phyloP scores from a whole-genome alignment of 2,797 vertebrate genomes.

The Characodon lateralis region DNA sequence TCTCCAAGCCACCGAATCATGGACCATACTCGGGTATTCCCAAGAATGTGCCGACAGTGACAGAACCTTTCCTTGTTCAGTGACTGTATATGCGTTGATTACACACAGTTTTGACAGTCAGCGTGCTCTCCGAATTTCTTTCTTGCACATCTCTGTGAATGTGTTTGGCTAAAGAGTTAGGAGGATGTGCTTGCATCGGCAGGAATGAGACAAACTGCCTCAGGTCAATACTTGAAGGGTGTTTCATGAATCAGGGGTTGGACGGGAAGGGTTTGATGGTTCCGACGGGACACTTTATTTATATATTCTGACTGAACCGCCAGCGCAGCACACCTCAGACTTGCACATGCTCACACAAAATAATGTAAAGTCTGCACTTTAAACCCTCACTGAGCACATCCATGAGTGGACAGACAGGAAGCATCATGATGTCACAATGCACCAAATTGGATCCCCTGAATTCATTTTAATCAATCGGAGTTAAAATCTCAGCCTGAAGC shows the following conservation, averaged over 20 bases:
- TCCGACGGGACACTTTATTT: constrained; percentile 65
- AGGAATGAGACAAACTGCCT: constrained; percentile 70
- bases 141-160: constrained; percentile 15
- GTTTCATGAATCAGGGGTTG: constrained; percentile 14
- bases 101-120: constrained; percentile 13
- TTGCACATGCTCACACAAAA: constrained; percentile 53
- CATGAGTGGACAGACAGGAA: constrained; percentile 25
- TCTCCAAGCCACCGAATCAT: background rate
- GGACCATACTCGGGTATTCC: background rate
- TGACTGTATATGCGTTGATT: background rate
- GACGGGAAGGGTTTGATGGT: constrained; percentile 37
- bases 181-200: constrained; percentile 69
- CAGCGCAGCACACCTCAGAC: constrained; percentile 70
- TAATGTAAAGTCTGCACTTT: constrained; percentile 67
- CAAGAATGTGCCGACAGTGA: background rate
- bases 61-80: background rate
- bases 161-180: constrained; percentile 39
- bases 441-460: background rate
- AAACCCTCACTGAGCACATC: constrained; percentile 39
- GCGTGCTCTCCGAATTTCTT: constrained; percentile 15
- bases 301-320: constrained; percentile 65
- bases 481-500: background rate
- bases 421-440: constrained; percentile 32
- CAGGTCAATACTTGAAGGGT: constrained; percentile 66
- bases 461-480: background rate